Evolutionary conservation across 2,888 invertebrate species (phyloP), one percentile per base, ranked within the genome.

Genomic region (Dyspetes luteomarginatus): DNA sequence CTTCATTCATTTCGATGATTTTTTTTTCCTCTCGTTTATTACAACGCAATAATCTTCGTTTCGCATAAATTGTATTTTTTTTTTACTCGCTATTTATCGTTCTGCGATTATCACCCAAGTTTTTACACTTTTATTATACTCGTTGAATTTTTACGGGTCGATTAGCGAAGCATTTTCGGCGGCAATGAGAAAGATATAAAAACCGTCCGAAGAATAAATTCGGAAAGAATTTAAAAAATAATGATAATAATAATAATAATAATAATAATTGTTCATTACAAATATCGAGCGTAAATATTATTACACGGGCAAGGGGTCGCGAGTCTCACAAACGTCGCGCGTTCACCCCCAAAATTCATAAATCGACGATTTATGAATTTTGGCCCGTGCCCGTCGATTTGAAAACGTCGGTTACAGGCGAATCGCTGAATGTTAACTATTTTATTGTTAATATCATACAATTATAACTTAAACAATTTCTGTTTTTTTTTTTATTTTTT

Each of bases 401-500:
- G 41, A 58, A 74, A 79, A 79, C 64, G 64, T 62, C 17, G 5
- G 48, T 71, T 69, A 78, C 74, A 79, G 64, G 43, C 82, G 82
- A 79, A 78, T 78, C 72, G 82, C 82, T 84, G 81, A 84, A 84
- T 83, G 82, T 84, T 85, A 84, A 86, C 83, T 77, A 82, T 84
- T 86, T 81, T 85, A 86, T 85, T 86, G 82, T 85, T 84, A 87
- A 85, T 88, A 86, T 86, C 83, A 84, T 88, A 88, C 85, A 88
- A 81, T 86, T 85, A 86, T 88, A 87, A 88, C 82, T 88, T 87
- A 88, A 87, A 85, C 83, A 84, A 86, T 85, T 84, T 81, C 67
- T 81, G 62, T 28, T 81, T 83, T 79, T 55, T 50, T 36, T 76
- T 56, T 82, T 80, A 52, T 52, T 50, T n/a, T 52, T 73, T 30